phyloP scores from a whole-genome alignment of 2,113 vertebrate species.

The Pipa parva region DNA sequence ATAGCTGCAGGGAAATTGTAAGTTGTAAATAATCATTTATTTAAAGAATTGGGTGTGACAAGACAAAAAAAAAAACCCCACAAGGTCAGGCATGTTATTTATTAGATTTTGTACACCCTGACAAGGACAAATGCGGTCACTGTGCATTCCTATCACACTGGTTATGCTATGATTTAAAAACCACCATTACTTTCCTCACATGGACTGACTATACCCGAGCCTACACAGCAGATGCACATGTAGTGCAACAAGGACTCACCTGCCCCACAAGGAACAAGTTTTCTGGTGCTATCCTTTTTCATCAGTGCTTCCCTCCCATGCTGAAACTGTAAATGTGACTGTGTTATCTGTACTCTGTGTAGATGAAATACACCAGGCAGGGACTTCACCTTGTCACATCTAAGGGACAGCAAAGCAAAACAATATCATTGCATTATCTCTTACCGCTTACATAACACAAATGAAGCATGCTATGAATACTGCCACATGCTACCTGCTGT shows the following conservation, averaged over 20 bases:
- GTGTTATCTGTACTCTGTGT: conserved; percentile 63
- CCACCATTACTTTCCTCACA: no score
- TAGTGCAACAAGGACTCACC: conserved; percentile 58
- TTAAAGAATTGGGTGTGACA: no score
- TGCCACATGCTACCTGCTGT: conserved; percentile 60
- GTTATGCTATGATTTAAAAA: no score
- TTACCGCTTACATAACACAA: no score
- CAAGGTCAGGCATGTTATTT: no score
- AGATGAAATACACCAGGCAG: conserved; percentile 74
- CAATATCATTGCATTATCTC: rapidly evolving
- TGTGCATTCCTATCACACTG: no score
- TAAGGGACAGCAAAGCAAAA: conserved; percentile 44
- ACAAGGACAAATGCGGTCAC: no score
- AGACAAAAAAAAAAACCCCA: conserved; percentile 8
- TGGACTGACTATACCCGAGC: no score
- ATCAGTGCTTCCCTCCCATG: conserved; percentile 70
- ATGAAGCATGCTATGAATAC: background rate
- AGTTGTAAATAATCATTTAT: background rate
- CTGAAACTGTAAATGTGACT: conserved; percentile 74
- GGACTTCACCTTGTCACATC: conserved; percentile 64
- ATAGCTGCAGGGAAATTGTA: conserved; percentile 71
- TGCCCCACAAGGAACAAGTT: conserved; percentile 80
- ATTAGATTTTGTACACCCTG: no score
- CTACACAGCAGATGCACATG: background rate
- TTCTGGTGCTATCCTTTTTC: conserved; percentile 45